A percentile compares a stretch with the other conserved stretches of the same genome.
Conservation (phyloP, 2,797 vertebrate genomes). For the Rallus crepitans region DNA sequence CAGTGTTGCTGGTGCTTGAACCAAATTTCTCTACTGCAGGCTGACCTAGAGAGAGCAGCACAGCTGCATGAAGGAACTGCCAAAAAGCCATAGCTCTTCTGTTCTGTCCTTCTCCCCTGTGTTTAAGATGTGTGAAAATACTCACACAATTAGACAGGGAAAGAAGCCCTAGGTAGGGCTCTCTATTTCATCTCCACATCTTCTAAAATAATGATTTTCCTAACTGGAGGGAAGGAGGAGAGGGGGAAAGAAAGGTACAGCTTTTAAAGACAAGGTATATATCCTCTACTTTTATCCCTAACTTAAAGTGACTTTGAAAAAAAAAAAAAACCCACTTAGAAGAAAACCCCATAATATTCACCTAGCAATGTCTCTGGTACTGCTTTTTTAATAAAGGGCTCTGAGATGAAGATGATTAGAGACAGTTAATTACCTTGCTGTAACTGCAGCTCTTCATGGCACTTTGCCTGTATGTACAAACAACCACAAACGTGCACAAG, state of each 20-base stretch:
- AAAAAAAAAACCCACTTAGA: not conserved
- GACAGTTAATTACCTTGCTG: not conserved
- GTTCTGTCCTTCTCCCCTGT: slow-evolving; percentile 42
- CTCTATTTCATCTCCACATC: slow-evolving; percentile 52
- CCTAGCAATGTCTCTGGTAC: not conserved
- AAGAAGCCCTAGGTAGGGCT: slow-evolving; percentile 39
- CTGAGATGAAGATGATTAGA: not conserved
- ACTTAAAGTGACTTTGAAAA: slow-evolving; percentile 15
- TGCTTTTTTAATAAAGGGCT: not conserved
- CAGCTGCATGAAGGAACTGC: slow-evolving; percentile 56
- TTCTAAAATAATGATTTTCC: slow-evolving; percentile 63
- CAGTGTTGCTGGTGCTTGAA: slow-evolving; percentile 38
- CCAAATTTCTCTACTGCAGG: slow-evolving; percentile 24
- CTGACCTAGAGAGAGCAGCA: slow-evolving; percentile 44
- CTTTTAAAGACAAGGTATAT: slow-evolving; percentile 27
- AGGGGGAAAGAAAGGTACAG: slow-evolving; percentile 19
- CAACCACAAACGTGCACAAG: not conserved
- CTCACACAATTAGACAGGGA: slow-evolving; percentile 48
- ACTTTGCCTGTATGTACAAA: not conserved
- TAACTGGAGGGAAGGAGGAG: slow-evolving; percentile 38
- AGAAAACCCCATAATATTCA: slow-evolving; percentile 28
- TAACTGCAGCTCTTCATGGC: not conserved
- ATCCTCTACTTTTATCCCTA: slow-evolving; percentile 32
- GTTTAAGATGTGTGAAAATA: slow-evolving; percentile 54
- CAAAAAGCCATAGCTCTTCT: slow-evolving; percentile 52